A percentile compares a stretch with the other conserved stretches of the same genome.
These are phyloP conservation scores for Leucozona laternaria DNA, from an alignment of 2,888 invertebrate genomes.

Conservation along the genomic window DNA sequence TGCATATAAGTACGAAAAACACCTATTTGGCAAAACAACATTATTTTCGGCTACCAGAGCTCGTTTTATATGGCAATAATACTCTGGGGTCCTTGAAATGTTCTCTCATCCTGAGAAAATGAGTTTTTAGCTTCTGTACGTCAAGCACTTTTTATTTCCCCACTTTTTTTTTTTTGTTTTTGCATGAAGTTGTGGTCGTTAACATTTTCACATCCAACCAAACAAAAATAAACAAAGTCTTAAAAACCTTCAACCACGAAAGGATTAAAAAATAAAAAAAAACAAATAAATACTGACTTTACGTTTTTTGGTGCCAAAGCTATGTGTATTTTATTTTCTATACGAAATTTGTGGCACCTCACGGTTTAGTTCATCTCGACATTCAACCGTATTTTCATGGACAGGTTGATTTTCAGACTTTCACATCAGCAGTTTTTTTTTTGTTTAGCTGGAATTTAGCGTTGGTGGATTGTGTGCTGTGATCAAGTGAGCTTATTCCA, in stretches of 20 bases:
- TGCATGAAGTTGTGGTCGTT: conserved; percentile 28
- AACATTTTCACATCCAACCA: conserved; percentile 10
- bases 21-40: conserved; percentile 26
- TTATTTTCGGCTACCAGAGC: conserved; percentile 5
- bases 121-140: conserved; percentile 34
- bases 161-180: not conserved
- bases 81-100: conserved; percentile 33
- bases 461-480: not conserved
- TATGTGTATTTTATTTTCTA: conserved; percentile 9
- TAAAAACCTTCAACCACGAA: conserved; percentile 21
- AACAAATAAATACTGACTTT: conserved; percentile 1
- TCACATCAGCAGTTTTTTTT: conserved; percentile 15
- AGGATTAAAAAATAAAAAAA: conserved; percentile 13
- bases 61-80: conserved; percentile 31
- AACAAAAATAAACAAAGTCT: not conserved
- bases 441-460: not conserved
- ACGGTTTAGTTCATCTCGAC: conserved; percentile 33
- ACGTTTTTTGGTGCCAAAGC: conserved; percentile 15
- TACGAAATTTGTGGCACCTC: conserved; percentile 16
- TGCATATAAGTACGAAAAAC: not conserved
- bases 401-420: conserved; percentile 31
- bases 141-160: conserved; percentile 27
- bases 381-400: conserved; percentile 19
- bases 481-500: conserved; percentile 16
- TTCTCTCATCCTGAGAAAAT: conserved; percentile 29